These are phyloP conservation scores for Orthochromis indermauri DNA, from an alignment of 2,113 vertebrate species.

Conservation along the genomic window DNA sequence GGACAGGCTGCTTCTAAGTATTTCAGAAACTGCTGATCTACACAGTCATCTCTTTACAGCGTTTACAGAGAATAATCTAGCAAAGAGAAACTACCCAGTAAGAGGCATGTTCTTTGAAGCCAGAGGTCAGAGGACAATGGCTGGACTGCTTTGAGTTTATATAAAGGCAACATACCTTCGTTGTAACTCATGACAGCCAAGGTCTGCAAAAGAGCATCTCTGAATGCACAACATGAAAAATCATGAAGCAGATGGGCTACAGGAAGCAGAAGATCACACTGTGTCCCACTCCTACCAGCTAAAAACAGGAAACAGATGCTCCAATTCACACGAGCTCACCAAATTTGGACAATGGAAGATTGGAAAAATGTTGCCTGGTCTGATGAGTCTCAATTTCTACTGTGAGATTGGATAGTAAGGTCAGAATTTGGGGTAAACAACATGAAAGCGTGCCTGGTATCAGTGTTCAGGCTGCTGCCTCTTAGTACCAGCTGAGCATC, in stretches of 20 bases:
- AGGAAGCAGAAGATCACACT: neutral
- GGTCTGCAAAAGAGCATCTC: neutral
- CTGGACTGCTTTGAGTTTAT: neutral
- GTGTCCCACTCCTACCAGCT: accelerated
- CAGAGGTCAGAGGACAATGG: neutral
- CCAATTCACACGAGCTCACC: neutral
- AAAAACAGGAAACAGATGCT: neutral
- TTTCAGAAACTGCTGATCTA: neutral
- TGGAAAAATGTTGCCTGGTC: neutral
- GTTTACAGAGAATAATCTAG: neutral
- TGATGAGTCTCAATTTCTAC: neutral
- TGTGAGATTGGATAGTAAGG: neutral
- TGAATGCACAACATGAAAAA: neutral
- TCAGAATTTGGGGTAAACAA: neutral
- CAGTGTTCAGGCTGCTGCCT: neutral
- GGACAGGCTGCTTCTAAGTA: neutral
- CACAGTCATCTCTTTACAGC: neutral
- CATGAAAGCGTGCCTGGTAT: neutral
- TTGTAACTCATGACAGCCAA: neutral
- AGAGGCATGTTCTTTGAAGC: neutral
- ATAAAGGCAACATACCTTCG: neutral
- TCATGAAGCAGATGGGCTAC: neutral
- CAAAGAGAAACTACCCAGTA: neutral
- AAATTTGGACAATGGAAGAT: neutral
- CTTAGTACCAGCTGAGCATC: neutral